Percentiles rank a stretch among this genome's conserved stretches.
phyloP scores from a whole-genome alignment of 1,140 invertebrate genomes.

The Idris sp. region DNA sequence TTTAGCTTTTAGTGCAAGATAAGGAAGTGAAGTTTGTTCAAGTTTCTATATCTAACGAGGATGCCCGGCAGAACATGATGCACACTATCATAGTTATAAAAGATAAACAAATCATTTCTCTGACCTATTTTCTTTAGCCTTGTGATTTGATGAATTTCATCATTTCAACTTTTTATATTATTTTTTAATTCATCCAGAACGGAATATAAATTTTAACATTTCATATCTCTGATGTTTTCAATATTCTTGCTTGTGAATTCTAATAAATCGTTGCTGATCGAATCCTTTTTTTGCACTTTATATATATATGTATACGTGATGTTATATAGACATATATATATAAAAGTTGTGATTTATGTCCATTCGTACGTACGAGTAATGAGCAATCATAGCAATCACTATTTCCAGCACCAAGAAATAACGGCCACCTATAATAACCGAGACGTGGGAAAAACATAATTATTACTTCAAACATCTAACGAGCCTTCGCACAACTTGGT shows the following conservation, averaged over 20 bases:
- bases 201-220: no score
- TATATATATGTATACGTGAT: no score
- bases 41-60: slow-evolving; percentile 37
- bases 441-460: slow-evolving; percentile 47
- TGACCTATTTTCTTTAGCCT: slow-evolving; percentile 25
- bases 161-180: no score
- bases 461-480: slow-evolving; percentile 45
- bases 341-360: slow-evolving; percentile 31
- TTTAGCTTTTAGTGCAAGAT: slow-evolving; percentile 20
- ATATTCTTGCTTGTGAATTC: no score
- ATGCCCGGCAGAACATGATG: slow-evolving; percentile 29
- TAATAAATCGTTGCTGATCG: slow-evolving; percentile 24
- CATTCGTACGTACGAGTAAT: slow-evolving; percentile 15
- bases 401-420: slow-evolving; percentile 36
- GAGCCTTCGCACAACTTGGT: slow-evolving; percentile 24
- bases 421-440: slow-evolving; percentile 38
- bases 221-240: no score
- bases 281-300: slow-evolving; percentile 18
- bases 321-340: no score
- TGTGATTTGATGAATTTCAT: no score
- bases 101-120: slow-evolving; percentile 50
- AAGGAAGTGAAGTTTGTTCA: slow-evolving; percentile 32
- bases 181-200: no score
- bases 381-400: slow-evolving; percentile 36
- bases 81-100: slow-evolving; percentile 17